Evolutionary conservation across 2,113 vertebrate species (phyloP).

Genomic region (Zootoca vivipara): DNA sequence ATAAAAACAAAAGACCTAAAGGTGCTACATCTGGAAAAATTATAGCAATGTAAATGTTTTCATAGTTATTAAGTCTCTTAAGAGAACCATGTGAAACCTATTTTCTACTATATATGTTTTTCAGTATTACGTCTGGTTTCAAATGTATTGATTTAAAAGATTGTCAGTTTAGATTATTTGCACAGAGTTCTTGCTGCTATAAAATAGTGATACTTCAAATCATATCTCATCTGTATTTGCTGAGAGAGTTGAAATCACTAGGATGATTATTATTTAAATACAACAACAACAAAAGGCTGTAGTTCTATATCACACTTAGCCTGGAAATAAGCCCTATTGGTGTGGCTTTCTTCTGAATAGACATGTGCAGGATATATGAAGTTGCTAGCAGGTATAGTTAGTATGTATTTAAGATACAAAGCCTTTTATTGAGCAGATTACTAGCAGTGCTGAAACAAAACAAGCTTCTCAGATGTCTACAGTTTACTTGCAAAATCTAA

Average conservation of each 20-base stretch:
- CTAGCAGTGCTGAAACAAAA: not conserved
- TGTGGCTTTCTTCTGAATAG: not conserved
- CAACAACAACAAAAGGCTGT: not conserved
- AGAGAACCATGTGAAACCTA: not conserved
- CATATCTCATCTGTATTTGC: not conserved
- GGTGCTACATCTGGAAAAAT: not conserved
- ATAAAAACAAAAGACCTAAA: not conserved
- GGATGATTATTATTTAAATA: not conserved
- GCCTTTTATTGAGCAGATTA: not conserved
- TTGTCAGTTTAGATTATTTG: not conserved
- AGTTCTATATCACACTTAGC: not conserved
- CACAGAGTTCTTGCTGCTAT: not conserved
- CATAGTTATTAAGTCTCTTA: not conserved
- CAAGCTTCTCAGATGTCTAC: not conserved
- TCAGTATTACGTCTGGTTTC: not conserved
- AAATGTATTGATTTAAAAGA: not conserved
- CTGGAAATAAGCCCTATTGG: not conserved
- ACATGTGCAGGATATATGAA: not conserved
- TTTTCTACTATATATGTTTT: not conserved
- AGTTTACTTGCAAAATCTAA: not conserved
- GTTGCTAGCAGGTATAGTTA: no score
- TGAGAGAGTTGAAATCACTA: not conserved
- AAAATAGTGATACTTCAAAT: not conserved
- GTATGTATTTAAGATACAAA: not conserved
- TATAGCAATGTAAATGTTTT: not conserved